A percentile compares a stretch with the other conserved stretches of the same genome.
phyloP scores from a whole-genome alignment of 2,888 invertebrate genomes.

The Drosophila fungiperda region DNA sequence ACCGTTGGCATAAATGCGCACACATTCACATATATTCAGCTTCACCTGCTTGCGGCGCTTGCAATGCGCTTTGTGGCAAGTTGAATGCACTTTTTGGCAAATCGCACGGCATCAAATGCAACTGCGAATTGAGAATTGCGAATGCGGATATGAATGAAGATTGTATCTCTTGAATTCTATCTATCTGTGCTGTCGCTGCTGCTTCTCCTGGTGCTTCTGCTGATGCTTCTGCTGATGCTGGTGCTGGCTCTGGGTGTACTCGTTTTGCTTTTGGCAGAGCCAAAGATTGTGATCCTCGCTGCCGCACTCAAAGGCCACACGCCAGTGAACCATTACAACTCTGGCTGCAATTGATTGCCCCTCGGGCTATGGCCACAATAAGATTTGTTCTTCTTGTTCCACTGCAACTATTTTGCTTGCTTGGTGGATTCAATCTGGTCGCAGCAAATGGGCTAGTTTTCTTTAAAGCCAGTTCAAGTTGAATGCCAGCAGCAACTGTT shows the following conservation, averaged over 20 bases:
- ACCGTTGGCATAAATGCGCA: slow-evolving; percentile 46
- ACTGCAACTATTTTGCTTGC: neutral
- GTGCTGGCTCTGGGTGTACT: slow-evolving; percentile 73
- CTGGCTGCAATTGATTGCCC: slow-evolving; percentile 17
- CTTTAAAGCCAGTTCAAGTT: slow-evolving; percentile 23
- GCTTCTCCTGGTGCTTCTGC: neutral
- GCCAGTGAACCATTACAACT: slow-evolving; percentile 64
- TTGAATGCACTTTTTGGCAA: slow-evolving; percentile 64
- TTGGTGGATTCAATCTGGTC: neutral
- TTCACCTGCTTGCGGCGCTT: slow-evolving; percentile 7
- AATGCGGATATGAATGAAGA: slow-evolving; percentile 3
- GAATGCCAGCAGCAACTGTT: slow-evolving; percentile 12
- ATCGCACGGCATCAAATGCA: slow-evolving; percentile 4
- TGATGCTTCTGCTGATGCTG: slow-evolving; percentile 3
- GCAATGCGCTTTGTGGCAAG: slow-evolving; percentile 46
- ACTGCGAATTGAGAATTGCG: neutral
- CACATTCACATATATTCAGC: slow-evolving; percentile 7
- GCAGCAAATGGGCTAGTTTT: slow-evolving; percentile 8
- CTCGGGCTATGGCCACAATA: slow-evolving; percentile 3
- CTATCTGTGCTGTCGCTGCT: slow-evolving; percentile 1
- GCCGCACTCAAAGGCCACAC: slow-evolving; percentile 50
- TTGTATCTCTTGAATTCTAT: slow-evolving; percentile 9
- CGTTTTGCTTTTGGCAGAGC: slow-evolving; percentile 58
- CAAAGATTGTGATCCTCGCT: slow-evolving; percentile 52
- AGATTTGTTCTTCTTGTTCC: neutral